phyloP scores from a whole-genome alignment of 2,888 invertebrate genomes.

The Stenolophus ochropezus region DNA sequence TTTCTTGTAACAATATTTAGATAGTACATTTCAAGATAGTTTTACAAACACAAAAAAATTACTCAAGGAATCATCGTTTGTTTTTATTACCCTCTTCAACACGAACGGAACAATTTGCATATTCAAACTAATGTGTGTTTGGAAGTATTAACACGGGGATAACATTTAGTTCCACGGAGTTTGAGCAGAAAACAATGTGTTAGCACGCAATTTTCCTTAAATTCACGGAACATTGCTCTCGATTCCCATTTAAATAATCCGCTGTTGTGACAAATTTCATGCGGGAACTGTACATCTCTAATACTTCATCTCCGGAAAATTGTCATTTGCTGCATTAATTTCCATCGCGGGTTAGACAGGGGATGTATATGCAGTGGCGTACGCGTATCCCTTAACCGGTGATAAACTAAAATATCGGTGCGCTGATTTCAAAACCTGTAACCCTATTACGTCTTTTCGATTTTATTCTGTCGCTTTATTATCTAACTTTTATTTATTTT shows the following conservation, averaged over 20 bases:
- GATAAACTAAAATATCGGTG: no score
- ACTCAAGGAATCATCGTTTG: neutral
- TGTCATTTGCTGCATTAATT: slow-evolving; percentile 57
- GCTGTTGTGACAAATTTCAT: slow-evolving; percentile 34
- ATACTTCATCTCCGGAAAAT: slow-evolving; percentile 44
- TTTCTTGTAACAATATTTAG: neutral
- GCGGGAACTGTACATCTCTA: slow-evolving; percentile 21
- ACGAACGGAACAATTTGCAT: neutral
- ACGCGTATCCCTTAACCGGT: no score
- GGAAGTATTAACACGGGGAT: neutral
- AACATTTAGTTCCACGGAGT: slow-evolving; percentile 6
- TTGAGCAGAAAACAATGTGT: neutral
- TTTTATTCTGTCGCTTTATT: no score
- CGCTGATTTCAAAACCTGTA: no score
- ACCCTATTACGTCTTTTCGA: no score
- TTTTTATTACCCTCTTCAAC: neutral
- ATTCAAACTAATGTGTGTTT: neutral
- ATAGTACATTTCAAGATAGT: neutral
- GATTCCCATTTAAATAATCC: slow-evolving; percentile 26
- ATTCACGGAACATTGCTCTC: slow-evolving; percentile 22
- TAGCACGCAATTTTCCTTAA: slow-evolving; percentile 27
- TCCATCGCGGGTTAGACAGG: slow-evolving; percentile 27
- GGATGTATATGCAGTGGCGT: slow-evolving; percentile 2
- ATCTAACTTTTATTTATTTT: no score
- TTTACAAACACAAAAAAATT: neutral